Percentiles rank a stretch among this genome's conserved stretches.
These are phyloP conservation scores for Rhinichthys osculus DNA, from an alignment of 2,797 vertebrate genomes.

Conservation along the genomic window DNA sequence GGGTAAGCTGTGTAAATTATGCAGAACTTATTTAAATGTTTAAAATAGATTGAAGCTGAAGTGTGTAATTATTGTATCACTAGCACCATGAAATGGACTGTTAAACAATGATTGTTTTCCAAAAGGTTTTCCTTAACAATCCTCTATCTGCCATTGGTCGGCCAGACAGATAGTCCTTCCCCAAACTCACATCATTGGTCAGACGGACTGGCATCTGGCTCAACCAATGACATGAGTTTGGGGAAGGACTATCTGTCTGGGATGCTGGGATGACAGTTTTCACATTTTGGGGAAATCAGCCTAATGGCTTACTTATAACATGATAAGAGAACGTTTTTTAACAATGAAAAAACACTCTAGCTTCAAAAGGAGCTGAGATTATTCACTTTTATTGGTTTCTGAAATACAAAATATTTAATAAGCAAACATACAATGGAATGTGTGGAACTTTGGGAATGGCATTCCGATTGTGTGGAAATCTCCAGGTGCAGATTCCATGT, in stretches of 20 bases:
- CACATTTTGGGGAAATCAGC: neutral
- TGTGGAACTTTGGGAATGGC: neutral
- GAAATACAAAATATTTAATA: constrained; percentile 7
- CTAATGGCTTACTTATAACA: neutral
- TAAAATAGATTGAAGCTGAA: neutral
- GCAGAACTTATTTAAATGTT: neutral
- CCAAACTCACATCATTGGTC: neutral
- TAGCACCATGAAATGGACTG: neutral
- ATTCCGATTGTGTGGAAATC: neutral
- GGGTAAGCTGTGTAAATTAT: too few relatives aligned
- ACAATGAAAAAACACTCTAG: neutral
- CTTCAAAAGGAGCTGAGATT: neutral
- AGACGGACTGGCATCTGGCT: neutral
- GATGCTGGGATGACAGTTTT: neutral
- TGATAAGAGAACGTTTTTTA: neutral
- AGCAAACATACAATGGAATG: constrained; percentile 19
- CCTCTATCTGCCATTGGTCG: neutral
- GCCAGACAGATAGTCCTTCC: neutral
- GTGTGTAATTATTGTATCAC: neutral
- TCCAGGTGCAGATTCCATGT: neutral
- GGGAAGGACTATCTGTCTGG: neutral
- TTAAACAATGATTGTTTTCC: neutral
- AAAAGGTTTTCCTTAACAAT: neutral
- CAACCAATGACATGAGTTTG: neutral
- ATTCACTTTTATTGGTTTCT: neutral